Base-by-base conservation (phyloP, 2,797 vertebrate genomes). In the Cottoperca gobio region DNA sequence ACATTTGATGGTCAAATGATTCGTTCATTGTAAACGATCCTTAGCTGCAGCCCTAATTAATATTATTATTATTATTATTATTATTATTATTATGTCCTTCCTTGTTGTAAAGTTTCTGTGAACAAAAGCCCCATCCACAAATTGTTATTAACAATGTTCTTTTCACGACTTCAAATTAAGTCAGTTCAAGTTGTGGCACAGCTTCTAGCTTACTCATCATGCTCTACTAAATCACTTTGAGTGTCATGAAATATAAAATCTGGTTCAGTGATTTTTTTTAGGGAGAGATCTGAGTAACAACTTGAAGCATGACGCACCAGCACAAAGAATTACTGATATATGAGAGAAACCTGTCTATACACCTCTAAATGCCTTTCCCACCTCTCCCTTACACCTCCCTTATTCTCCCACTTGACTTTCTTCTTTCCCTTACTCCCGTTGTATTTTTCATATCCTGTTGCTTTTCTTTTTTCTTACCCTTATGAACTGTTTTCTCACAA, bases 331-430 rank as follows among this genome's bases (percentile, higher is more conserved):
- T 52, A 35, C 37, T 49, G 26, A 79, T 66, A 72, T 83, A 87
- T 72, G 76, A 82, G 50, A 60, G 52, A 85, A n/a, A 92, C 90
- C 84, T 91, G 91, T 89, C 84, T 50, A 37, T 86, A 82, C 79
- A 90, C 54, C 85, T 90, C 78, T 58, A 60, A 26, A 52, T 54
- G 57, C 73, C 79, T 77, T 53, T 72, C 72, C 71, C 61, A 73
- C 82, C 70, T 76, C 45, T 60, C 45, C 64, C 28, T 59, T 31
- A 28, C 13, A 17, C 48, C 50, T 69, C 65, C 26, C 33, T 50
- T 67, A n/a, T 33, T 63, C 48, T 65, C 42, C 84, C 9, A 4
- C 48, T 50, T 39, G 13, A 26, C 35, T 69, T 55, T 57, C 5
- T 31, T 66, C 40, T 48, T 37, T 66, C 46, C 53, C 42, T 65